Evolutionary conservation across 2,797 vertebrate species (phyloP).

Genomic region (Hephaestus fuliginosus): DNA sequence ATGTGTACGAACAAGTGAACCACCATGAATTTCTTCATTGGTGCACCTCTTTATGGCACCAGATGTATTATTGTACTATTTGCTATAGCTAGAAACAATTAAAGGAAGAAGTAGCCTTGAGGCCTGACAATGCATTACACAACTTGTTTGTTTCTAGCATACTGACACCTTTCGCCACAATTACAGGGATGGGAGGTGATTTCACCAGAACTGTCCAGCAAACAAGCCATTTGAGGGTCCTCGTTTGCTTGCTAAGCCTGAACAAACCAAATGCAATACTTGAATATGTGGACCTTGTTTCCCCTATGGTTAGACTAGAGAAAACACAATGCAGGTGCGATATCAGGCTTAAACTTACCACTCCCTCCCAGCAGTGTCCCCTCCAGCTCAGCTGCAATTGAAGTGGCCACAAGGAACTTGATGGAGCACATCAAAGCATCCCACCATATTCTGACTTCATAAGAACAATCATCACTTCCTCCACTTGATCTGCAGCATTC

Average conservation of each 20-base stretch:
- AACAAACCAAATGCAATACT: not conserved
- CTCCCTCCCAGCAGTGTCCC: conserved; percentile 56
- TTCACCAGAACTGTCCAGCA: not conserved
- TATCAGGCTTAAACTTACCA: conserved; percentile 68
- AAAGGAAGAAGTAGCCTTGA: not conserved
- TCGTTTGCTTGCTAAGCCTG: not conserved
- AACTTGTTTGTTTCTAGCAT: not conserved
- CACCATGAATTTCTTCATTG: not conserved
- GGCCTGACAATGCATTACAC: not conserved
- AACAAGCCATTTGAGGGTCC: not conserved
- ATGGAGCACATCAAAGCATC: conserved; percentile 42
- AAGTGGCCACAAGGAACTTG: conserved; percentile 34
- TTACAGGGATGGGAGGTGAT: not conserved
- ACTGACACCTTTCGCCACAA: not conserved
- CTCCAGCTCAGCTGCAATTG: conserved; percentile 60
- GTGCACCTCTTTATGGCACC: not conserved
- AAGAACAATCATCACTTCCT: conserved; percentile 5
- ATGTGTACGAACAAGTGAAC: not conserved
- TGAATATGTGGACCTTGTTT: not conserved
- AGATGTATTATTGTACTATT: not conserved
- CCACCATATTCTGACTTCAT: conserved; percentile 34
- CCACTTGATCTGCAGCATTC: not conserved
- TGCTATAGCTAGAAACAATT: not conserved
- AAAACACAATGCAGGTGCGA: not conserved
- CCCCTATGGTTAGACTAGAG: not conserved